Percentiles rank a stretch among this genome's conserved stretches.
Evolutionary conservation across 2,113 vertebrate species (phyloP).

Genomic region (Paraplagusia blochii): DNA sequence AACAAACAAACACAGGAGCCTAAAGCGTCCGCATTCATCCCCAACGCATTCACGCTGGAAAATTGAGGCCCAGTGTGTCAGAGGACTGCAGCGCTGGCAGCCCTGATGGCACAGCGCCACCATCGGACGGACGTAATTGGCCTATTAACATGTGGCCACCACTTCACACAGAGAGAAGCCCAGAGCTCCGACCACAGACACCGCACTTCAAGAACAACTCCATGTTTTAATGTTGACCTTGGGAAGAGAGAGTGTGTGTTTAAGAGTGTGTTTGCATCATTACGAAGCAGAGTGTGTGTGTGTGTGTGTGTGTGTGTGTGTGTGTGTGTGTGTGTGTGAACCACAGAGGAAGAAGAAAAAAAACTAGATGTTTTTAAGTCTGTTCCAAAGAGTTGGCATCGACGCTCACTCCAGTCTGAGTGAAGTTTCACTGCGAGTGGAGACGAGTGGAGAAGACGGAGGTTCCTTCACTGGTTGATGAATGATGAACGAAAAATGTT

Average conservation of each 20-base stretch:
- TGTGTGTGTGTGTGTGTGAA: slow-evolving; percentile 59
- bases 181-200: slow-evolving; percentile 70
- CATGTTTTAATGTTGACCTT: slow-evolving; percentile 71
- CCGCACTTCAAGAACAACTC: slow-evolving; percentile 70
- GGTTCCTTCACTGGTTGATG: no score
- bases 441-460: no score
- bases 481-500: no score
- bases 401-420: slow-evolving; percentile 60
- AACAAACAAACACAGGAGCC: slow-evolving; percentile 81
- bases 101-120: slow-evolving; percentile 69
- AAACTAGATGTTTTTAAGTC: slow-evolving; percentile 66
- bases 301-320: slow-evolving; percentile 8
- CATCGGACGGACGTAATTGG: slow-evolving; percentile 78
- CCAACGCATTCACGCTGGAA: slow-evolving; percentile 84
- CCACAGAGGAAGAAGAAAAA: slow-evolving; percentile 47
- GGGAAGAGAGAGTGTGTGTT: slow-evolving; percentile 53
- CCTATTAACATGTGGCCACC: slow-evolving; percentile 79
- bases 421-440: slow-evolving; percentile 29
- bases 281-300: slow-evolving; percentile 2
- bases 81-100: slow-evolving; percentile 75
- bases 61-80: slow-evolving; percentile 80
- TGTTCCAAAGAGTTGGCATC: slow-evolving; percentile 52
- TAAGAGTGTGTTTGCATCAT: slow-evolving; percentile 4
- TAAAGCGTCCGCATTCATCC: slow-evolving; percentile 86
- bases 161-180: slow-evolving; percentile 76